phyloP scores from a whole-genome alignment of 2,888 invertebrate genomes.

The Folsomia candida region DNA sequence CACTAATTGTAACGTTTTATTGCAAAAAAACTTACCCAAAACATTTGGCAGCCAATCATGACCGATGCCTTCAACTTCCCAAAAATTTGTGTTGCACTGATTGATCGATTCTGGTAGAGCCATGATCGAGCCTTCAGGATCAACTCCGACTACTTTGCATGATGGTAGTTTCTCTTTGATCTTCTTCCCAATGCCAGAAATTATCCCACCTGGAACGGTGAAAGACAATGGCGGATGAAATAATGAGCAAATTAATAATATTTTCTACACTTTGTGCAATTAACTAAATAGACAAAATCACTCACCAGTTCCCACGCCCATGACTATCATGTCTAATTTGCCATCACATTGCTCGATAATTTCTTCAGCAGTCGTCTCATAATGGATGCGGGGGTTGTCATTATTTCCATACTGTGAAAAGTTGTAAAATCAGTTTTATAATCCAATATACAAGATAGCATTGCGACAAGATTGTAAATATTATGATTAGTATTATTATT shows the following conservation, averaged over 20 bases:
- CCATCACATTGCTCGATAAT: constrained; percentile 60
- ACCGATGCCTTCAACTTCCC: constrained; percentile 64
- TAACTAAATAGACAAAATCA: constrained; percentile 56
- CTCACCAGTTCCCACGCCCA: constrained; percentile 53
- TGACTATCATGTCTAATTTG: constrained; percentile 59
- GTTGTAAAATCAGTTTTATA: too few relatives aligned
- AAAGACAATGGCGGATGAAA: background rate
- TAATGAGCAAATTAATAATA: constrained; percentile 57
- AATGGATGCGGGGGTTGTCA: constrained; percentile 63
- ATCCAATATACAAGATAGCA: background rate
- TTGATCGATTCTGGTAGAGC: constrained; percentile 58
- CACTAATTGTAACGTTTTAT: background rate
- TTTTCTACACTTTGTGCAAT: background rate
- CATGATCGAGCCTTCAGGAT: constrained; percentile 60
- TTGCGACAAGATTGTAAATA: background rate
- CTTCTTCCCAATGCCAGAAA: constrained; percentile 61
- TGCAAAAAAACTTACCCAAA: constrained; percentile 54
- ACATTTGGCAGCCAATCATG: constrained; percentile 64
- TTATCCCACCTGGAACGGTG: constrained; percentile 62
- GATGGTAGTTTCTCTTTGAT: constrained; percentile 58
- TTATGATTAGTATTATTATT: constrained; percentile 8
- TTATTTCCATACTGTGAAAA: constrained; percentile 59
- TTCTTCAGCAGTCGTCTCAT: constrained; percentile 63
- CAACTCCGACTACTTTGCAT: constrained; percentile 60
- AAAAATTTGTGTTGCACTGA: constrained; percentile 55